Evolutionary conservation across 2,797 vertebrate species (phyloP).

Genomic region (Sebastolobus altivelis): DNA sequence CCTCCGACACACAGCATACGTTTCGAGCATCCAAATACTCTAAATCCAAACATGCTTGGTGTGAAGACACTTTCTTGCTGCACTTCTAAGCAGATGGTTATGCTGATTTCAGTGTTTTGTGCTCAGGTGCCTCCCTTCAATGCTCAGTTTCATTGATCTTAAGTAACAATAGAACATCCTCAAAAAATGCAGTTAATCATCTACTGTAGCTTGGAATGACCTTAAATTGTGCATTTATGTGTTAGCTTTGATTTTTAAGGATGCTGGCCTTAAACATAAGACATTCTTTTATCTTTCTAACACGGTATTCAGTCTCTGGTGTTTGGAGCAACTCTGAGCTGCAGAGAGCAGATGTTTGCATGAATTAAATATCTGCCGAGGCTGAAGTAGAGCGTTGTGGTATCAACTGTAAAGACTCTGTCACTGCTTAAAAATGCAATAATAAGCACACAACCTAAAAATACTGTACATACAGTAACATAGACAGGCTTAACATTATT

Average conservation of each 20-base stretch:
- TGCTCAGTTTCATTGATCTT: constrained; percentile 8
- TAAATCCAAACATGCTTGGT: neutral
- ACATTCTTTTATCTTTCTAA: constrained; percentile 26
- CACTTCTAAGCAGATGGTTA: neutral
- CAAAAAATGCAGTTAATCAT: neutral
- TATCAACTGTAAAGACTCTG: constrained; percentile 30
- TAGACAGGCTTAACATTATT: constrained; percentile 27
- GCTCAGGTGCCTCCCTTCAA: neutral
- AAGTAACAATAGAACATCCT: neutral
- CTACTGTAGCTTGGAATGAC: neutral
- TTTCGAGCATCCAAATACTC: neutral
- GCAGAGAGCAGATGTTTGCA: constrained; percentile 72
- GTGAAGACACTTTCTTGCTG: neutral
- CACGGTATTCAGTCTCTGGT: constrained; percentile 30
- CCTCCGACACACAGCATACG: neutral
- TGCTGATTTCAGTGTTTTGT: neutral
- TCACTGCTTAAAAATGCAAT: constrained; percentile 26
- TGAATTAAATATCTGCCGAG: constrained; percentile 72
- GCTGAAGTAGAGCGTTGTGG: constrained; percentile 41
- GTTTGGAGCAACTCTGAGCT: constrained; percentile 40
- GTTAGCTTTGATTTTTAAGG: constrained; percentile 12
- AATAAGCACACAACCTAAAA: constrained; percentile 31
- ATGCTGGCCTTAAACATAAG: constrained; percentile 9
- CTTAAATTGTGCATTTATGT: neutral
- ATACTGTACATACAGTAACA: neutral